phyloP scores from a whole-genome alignment of 2,888 invertebrate genomes.

The Cryptus armator region DNA sequence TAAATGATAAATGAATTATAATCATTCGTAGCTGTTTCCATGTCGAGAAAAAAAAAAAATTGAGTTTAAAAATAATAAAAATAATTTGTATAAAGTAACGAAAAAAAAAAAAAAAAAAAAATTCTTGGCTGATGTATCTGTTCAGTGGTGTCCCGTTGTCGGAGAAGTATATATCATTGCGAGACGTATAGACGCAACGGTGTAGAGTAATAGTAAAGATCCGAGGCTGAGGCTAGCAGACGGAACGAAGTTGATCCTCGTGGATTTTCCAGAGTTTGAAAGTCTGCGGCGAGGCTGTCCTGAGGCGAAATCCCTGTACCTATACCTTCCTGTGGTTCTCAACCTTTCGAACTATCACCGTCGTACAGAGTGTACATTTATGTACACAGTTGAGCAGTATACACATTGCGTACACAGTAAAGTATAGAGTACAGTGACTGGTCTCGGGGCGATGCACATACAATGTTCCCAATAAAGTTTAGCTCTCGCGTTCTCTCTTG shows the following conservation, averaged over 20 bases:
- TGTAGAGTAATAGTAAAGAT: not conserved
- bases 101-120: not conserved
- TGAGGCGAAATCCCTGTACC: constrained; percentile 36
- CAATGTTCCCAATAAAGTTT: constrained; percentile 44
- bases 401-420: constrained; percentile 26
- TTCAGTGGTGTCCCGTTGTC: not conserved
- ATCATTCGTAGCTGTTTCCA: not conserved
- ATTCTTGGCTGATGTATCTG: constrained; percentile 4
- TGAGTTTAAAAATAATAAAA: not conserved
- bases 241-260: constrained; percentile 33
- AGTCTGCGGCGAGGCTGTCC: constrained; percentile 36
- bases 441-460: constrained; percentile 40
- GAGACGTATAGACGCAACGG: not conserved
- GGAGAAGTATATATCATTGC: not conserved
- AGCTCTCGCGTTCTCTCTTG: constrained; percentile 1
- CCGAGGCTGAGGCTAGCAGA: constrained; percentile 10
- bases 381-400: not conserved
- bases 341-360: constrained; percentile 17
- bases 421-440: constrained; percentile 31
- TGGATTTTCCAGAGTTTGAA: constrained; percentile 45
- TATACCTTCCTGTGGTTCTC: constrained; percentile 18
- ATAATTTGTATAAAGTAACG: not conserved
- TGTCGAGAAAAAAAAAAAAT: too few relatives aligned
- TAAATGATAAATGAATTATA: not conserved
- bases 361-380: not conserved